phyloP scores from a whole-genome alignment of 1,140 invertebrate genomes.

The Aporrectodea caliginosa region DNA sequence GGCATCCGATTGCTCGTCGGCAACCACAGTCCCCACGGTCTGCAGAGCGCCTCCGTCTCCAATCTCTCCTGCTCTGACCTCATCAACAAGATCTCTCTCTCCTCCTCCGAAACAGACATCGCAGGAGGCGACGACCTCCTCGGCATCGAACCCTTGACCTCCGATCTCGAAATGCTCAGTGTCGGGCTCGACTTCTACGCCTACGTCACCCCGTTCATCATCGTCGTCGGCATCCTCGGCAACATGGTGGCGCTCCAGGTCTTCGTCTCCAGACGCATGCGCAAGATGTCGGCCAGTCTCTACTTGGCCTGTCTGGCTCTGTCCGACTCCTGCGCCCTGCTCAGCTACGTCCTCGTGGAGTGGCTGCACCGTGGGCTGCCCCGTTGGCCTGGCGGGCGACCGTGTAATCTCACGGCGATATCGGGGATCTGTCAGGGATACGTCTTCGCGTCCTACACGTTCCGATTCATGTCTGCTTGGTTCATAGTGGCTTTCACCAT shows the following conservation, averaged over 20 bases:
- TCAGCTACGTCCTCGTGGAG: conserved; percentile 44
- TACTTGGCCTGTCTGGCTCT: conserved; percentile 45
- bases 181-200: conserved; percentile 27
- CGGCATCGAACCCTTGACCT: neutral
- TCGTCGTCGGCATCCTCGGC: conserved; percentile 42
- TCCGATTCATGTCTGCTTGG: conserved; percentile 47
- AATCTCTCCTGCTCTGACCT: neutral
- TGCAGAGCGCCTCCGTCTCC: neutral
- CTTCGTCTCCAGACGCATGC: conserved; percentile 43
- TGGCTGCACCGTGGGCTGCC: conserved; percentile 39
- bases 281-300: conserved; percentile 42
- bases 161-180: neutral
- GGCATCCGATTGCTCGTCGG: neutral
- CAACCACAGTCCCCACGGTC: too few species aligned
- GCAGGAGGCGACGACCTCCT: neutral
- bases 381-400: conserved; percentile 18
- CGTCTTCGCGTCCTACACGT: conserved; percentile 41
- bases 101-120: neutral
- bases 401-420: conserved; percentile 35
- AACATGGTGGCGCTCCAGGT: conserved; percentile 44
- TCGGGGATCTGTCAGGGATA: conserved; percentile 44
- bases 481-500: conserved; percentile 46
- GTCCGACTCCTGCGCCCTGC: conserved; percentile 41
- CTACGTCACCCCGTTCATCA: conserved; percentile 30
- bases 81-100: neutral